These are phyloP conservation scores for Caerostris extrusa DNA, from an alignment of 1,140 invertebrate species.

Conservation along the genomic window DNA sequence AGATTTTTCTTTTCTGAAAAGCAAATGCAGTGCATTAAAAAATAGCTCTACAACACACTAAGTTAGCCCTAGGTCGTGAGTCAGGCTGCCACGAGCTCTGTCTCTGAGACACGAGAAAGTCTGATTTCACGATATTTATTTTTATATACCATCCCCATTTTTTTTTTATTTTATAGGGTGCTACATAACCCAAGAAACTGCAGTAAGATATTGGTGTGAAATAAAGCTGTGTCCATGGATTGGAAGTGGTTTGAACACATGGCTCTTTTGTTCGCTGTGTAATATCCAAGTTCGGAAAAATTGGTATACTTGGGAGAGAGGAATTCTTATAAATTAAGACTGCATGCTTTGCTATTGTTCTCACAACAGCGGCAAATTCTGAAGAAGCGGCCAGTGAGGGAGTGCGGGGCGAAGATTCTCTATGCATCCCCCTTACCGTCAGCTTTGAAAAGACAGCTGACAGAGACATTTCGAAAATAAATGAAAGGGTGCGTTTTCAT, in stretches of 20 bases:
- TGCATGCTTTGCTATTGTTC: conserved; percentile 39
- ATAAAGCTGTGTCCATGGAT: neutral
- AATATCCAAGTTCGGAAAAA: neutral
- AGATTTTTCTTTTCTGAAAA: no score
- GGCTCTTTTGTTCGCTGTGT: neutral
- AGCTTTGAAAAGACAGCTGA: conserved; percentile 65
- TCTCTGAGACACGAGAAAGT: no score
- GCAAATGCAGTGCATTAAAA: no score
- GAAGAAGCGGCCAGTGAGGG: neutral
- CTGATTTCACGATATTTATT: no score
- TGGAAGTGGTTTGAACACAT: neutral
- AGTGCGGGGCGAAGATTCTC: neutral
- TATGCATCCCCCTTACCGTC: neutral
- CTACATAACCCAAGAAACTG: no score
- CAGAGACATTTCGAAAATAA: conserved; percentile 72
- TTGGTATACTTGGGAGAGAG: neutral
- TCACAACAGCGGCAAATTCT: conserved; percentile 18
- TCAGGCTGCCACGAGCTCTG: no score
- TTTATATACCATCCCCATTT: no score
- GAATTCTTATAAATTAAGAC: conserved; percentile 58
- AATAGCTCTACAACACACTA: no score
- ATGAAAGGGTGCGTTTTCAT: conserved; percentile 55
- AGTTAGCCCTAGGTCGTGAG: no score
- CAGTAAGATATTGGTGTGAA: neutral
- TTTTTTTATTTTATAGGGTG: no score